phyloP scores from a whole-genome alignment of 2,113 vertebrate genomes.

The Trichechus manatus region DNA sequence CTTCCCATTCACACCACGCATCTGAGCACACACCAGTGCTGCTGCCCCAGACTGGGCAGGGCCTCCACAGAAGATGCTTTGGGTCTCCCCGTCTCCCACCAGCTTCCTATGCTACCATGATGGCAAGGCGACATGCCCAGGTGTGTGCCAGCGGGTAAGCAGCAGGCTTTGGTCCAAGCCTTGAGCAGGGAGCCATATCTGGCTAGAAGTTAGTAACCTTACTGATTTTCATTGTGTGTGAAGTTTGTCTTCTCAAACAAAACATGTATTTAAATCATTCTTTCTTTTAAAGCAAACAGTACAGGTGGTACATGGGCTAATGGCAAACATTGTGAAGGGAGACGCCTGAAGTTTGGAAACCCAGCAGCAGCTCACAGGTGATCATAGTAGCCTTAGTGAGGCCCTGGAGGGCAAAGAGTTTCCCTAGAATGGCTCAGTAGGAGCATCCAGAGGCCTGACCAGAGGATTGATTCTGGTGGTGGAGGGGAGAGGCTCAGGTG shows the following conservation, averaged over 20 bases:
- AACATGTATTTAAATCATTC: background rate
- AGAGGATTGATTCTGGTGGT: background rate
- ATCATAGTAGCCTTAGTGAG: no score
- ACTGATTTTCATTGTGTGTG: background rate
- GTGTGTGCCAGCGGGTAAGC: background rate
- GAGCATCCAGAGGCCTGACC: background rate
- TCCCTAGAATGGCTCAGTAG: background rate
- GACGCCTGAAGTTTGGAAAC: background rate
- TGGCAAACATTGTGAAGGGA: background rate
- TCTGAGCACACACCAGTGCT: background rate
- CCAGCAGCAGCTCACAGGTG: background rate
- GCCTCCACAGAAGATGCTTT: background rate
- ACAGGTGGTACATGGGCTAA: background rate
- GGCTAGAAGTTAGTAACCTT: background rate
- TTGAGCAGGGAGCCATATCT: background rate
- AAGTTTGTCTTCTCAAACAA: background rate
- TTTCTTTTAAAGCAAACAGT: background rate
- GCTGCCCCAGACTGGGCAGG: background rate
- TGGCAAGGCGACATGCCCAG: background rate
- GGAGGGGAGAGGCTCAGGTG: background rate
- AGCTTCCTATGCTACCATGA: background rate
- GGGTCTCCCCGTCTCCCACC: background rate
- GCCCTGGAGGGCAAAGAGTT: background rate
- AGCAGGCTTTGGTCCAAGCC: background rate
- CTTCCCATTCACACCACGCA: background rate